Evolutionary conservation across 2,797 vertebrate species (phyloP).

Genomic region (Eidolon dupreanum): DNA sequence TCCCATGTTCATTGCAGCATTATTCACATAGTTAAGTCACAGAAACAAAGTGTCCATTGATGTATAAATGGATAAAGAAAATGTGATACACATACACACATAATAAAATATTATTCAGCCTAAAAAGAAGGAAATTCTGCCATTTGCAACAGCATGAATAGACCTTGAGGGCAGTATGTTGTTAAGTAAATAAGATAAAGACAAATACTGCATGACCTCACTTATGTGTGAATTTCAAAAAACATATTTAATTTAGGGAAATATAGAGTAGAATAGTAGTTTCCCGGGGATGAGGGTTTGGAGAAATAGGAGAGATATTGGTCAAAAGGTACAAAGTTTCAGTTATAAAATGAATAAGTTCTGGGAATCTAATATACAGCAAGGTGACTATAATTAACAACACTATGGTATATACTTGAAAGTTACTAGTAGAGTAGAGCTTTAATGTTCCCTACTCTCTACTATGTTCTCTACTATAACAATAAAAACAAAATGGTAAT

Average conservation of each 20-base stretch:
- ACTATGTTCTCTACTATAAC: neutral
- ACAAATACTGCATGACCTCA: neutral
- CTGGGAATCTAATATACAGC: neutral
- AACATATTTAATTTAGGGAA: neutral
- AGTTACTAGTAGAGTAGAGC: neutral
- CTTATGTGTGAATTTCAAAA: neutral
- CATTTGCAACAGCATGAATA: neutral
- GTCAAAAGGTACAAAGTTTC: neutral
- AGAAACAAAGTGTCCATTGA: neutral
- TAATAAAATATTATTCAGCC: neutral
- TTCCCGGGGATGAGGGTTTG: neutral
- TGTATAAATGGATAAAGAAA: neutral
- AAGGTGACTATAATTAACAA: neutral
- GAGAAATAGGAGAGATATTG: neutral
- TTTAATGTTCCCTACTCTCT: neutral
- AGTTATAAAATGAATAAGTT: neutral
- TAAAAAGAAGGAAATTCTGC: neutral
- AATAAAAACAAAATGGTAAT: neutral
- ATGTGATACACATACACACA: neutral
- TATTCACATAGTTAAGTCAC: neutral
- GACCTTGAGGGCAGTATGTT: neutral
- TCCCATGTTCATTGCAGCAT: neutral
- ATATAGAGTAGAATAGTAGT: neutral
- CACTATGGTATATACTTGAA: neutral
- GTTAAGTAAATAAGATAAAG: neutral